These are phyloP conservation scores for Equus przewalskii DNA, from an alignment of 2,113 vertebrate species.

Conservation along the genomic window DNA sequence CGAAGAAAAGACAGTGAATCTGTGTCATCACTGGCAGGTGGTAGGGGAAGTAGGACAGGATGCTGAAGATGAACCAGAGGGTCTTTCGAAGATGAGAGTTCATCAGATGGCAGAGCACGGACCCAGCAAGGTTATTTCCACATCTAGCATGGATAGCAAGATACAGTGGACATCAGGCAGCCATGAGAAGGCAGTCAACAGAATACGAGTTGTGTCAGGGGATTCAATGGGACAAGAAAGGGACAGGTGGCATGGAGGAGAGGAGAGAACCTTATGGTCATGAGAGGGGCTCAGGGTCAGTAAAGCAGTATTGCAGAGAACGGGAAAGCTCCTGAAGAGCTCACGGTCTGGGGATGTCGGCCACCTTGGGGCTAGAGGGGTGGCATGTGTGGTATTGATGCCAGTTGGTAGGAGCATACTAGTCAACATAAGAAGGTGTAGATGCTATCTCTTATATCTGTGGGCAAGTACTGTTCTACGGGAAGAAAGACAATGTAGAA, in stretches of 20 bases:
- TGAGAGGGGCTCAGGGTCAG: background rate
- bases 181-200: rapidly evolving
- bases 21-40: background rate
- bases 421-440: background rate
- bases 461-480: background rate
- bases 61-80: background rate
- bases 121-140: background rate
- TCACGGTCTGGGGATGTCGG: background rate
- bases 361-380: background rate
- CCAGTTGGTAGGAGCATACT: background rate
- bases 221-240: background rate
- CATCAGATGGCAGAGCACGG: background rate
- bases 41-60: background rate
- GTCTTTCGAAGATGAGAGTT: background rate
- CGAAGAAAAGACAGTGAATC: background rate
- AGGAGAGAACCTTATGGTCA: background rate
- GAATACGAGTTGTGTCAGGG: no score
- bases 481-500: no score
- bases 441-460: no score
- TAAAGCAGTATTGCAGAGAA: no score
- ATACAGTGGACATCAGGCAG: no score
- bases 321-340: background rate
- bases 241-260: background rate
- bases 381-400: background rate
- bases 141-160: background rate